These are phyloP conservation scores for Andinoacara biseriatus DNA, from an alignment of 2,113 vertebrate genomes.

Conservation along the genomic window DNA sequence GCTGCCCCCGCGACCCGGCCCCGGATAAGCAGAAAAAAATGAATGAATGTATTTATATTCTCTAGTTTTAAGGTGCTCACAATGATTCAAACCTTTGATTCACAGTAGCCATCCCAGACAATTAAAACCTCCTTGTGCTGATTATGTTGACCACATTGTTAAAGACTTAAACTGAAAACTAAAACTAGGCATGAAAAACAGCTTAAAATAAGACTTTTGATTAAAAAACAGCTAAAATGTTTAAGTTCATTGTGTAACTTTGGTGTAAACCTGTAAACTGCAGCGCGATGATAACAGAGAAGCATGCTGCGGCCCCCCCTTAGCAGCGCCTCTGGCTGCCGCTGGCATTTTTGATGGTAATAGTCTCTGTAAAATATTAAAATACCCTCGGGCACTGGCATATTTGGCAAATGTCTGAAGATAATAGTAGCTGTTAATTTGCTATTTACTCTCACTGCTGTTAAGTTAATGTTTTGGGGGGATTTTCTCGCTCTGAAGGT, in stretches of 20 bases:
- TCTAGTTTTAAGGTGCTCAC: no score
- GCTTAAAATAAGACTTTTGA: no score
- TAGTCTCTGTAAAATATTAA: neutral
- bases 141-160: no score
- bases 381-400: neutral
- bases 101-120: neutral
- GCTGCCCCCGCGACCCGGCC: no score
- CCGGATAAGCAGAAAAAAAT: no score
- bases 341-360: neutral
- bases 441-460: neutral
- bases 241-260: neutral
- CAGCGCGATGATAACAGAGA: neutral
- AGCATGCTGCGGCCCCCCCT: neutral
- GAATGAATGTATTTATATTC: no score
- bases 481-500: neutral
- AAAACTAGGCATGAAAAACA: no score
- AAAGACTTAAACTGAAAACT: no score
- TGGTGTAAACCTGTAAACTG: neutral
- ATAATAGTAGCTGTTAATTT: neutral
- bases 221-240: no score
- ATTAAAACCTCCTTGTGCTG: neutral
- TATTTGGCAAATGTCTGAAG: neutral
- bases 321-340: neutral
- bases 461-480: neutral
- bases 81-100: no score